Conservation (phyloP, 1,140 invertebrate genomes). For the Nixonia krombeini region DNA sequence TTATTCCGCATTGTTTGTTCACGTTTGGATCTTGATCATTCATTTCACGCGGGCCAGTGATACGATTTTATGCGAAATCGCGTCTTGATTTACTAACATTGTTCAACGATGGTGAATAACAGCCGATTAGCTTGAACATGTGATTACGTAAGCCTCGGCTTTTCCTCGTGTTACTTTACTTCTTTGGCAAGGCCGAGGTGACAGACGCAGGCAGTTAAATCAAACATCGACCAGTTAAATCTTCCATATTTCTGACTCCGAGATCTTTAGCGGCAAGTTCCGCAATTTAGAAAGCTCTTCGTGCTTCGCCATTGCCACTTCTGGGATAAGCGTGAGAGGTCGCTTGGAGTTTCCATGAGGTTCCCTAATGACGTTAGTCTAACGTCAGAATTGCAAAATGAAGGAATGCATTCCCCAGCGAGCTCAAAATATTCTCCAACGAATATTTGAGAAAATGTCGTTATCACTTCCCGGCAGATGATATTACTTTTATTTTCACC, state of each 20-base stretch:
- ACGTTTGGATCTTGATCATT: no score
- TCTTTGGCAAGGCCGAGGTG: constrained; percentile 17
- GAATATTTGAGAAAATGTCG: no score
- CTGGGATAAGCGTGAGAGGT: constrained; percentile 36
- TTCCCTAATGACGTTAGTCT: constrained; percentile 39
- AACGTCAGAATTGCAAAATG: constrained; percentile 47
- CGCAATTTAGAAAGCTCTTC: constrained; percentile 40
- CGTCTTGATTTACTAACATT: no score
- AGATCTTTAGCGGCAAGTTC: constrained; percentile 43
- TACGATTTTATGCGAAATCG: no score
- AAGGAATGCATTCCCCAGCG: constrained; percentile 25
- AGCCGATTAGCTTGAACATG: no score
- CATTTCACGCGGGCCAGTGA: no score
- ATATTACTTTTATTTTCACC: no score
- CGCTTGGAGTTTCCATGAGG: constrained; percentile 28
- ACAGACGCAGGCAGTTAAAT: constrained; percentile 26
- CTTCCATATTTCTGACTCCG: constrained; percentile 28
- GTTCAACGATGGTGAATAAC: no score
- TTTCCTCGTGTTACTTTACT: constrained; percentile 15
- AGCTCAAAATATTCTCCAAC: no score
- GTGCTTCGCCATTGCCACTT: constrained; percentile 39
- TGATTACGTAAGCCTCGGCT: no score
- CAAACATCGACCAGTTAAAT: constrained; percentile 37
- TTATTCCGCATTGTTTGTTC: no score
- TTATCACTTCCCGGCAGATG: no score